phyloP scores from a whole-genome alignment of 2,797 vertebrate species.

The Oophaga sylvatica region DNA sequence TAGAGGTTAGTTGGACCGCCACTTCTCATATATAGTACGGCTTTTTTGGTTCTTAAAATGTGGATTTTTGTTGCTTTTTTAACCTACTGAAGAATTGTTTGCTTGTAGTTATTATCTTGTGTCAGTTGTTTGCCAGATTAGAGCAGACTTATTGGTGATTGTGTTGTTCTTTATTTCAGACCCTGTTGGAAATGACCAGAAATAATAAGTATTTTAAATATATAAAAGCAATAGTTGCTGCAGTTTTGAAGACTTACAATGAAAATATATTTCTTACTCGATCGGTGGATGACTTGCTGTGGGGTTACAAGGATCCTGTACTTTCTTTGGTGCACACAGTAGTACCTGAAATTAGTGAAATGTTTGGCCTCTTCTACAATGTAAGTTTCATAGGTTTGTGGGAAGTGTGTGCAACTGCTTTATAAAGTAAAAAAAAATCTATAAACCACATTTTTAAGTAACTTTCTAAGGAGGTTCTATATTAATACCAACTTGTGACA shows the following conservation, averaged over 20 bases:
- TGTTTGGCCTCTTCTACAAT: slow-evolving; percentile 90
- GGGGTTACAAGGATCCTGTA: slow-evolving; percentile 89
- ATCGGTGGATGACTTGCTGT: slow-evolving; percentile 84
- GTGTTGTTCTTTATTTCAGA: slow-evolving; percentile 68
- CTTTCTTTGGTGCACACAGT: slow-evolving; percentile 72
- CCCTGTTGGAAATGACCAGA: slow-evolving; percentile 64
- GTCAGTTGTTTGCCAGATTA: background rate
- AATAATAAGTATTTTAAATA: background rate
- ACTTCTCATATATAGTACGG: too few relatives aligned
- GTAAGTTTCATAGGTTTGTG: slow-evolving; percentile 69
- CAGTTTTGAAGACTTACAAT: slow-evolving; percentile 69
- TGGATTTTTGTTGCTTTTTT: background rate
- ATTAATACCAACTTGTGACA: too few relatives aligned
- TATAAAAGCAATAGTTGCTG: slow-evolving; percentile 39
- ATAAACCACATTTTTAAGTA: background rate
- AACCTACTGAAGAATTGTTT: background rate
- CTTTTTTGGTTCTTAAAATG: background rate
- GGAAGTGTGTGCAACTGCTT: background rate
- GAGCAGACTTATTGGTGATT: background rate
- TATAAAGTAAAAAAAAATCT: background rate
- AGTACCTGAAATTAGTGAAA: slow-evolving; percentile 68
- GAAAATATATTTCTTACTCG: slow-evolving; percentile 80
- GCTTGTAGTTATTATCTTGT: background rate
- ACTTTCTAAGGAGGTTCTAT: background rate
- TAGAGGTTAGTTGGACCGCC: too few relatives aligned